phyloP scores from a whole-genome alignment of 53 echinoderm and acorn worm genomes.

The Mesocentrotus franciscanus region DNA sequence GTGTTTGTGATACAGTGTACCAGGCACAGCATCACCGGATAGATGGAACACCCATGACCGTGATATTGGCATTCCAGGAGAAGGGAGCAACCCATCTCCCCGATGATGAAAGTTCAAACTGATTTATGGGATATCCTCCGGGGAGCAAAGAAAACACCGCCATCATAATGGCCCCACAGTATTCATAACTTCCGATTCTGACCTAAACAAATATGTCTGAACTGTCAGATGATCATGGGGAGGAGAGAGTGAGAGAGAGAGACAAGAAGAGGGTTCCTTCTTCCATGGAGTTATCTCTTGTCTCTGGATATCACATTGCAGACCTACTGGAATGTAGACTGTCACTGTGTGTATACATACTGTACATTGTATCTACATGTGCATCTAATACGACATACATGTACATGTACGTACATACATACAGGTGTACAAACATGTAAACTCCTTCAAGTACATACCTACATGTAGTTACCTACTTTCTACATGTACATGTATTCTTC shows the following conservation, averaged over 20 bases:
- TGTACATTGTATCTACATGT: not conserved
- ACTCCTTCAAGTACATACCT: not conserved
- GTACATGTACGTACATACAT: not conserved
- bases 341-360: slow-evolving; percentile 15
- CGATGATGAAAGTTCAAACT: slow-evolving; percentile 49
- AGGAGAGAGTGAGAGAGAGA: slow-evolving; percentile 10
- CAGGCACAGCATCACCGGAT: not conserved
- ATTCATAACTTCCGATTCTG: slow-evolving; percentile 63
- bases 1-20: slow-evolving; percentile 1
- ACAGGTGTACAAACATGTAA: not conserved
- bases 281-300: slow-evolving; percentile 9
- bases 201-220: slow-evolving; percentile 61
- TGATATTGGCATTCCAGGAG: slow-evolving; percentile 33
- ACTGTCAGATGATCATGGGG: slow-evolving; percentile 46
- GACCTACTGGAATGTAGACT: not conserved
- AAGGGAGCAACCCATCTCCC: slow-evolving; percentile 32
- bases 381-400: not conserved
- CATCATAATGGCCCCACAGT: slow-evolving; percentile 61
- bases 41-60: slow-evolving; percentile 40
- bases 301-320: slow-evolving; percentile 17
- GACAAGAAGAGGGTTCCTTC: slow-evolving; percentile 19
- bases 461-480: not conserved
- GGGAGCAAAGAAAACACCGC: slow-evolving; percentile 57
- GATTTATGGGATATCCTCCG: slow-evolving; percentile 53
- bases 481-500: too few relatives aligned